A percentile compares a stretch with the other conserved stretches of the same genome.
Conservation (phyloP, 1,140 invertebrate species). For the Leptinotarsa lineolata region DNA sequence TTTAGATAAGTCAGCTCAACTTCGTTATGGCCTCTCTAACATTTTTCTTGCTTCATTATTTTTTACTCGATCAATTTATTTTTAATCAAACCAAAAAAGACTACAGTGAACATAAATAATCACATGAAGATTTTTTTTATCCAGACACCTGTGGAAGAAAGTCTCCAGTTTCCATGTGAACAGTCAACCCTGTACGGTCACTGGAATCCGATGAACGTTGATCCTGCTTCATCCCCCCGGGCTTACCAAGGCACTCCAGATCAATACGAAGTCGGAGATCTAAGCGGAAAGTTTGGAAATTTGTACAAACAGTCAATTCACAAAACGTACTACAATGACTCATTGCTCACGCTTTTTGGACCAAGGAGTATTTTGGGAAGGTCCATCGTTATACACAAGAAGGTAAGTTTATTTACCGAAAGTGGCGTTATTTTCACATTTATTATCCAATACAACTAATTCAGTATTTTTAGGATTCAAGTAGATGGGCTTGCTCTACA, state of each 20-base stretch:
- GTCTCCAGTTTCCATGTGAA: conserved; percentile 88
- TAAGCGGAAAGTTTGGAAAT: conserved; percentile 87
- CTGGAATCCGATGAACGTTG: conserved; percentile 81
- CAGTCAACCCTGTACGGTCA: conserved; percentile 76
- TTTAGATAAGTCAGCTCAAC: no score
- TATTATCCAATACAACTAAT: background rate
- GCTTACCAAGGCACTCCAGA: conserved; percentile 69
- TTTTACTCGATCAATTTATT: no score
- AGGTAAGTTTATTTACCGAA: conserved; percentile 47
- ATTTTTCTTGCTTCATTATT: no score
- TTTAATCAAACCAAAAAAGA: no score
- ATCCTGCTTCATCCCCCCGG: conserved; percentile 62
- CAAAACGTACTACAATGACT: conserved; percentile 74
- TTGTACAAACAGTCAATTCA: conserved; percentile 65
- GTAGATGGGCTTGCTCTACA: conserved; percentile 81
- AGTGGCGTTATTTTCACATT: no score
- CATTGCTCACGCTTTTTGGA: conserved; percentile 83
- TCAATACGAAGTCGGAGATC: conserved; percentile 87
- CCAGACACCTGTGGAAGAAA: conserved; percentile 76
- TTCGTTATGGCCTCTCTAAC: no score
- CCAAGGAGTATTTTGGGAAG: conserved; percentile 80
- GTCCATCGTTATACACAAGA: conserved; percentile 85
- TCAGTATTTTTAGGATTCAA: conserved; percentile 32
- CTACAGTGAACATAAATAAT: background rate
- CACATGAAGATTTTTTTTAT: background rate